Evolutionary conservation across 2,113 vertebrate genomes (phyloP).

Genomic region (Nanorana parkeri): DNA sequence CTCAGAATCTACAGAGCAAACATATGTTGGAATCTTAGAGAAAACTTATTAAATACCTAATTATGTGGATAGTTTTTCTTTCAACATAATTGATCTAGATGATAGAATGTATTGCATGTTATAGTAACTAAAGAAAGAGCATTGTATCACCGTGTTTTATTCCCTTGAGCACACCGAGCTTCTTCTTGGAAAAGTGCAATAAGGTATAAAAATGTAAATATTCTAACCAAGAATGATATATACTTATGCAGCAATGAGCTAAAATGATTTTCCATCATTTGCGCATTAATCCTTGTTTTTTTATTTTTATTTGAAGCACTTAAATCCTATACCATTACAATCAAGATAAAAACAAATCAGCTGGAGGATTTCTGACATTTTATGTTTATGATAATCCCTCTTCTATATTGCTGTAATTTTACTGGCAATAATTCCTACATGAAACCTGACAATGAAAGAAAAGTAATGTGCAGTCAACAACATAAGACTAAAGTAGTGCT

Average conservation of each 20-base stretch:
- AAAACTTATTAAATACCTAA: too few relatives aligned
- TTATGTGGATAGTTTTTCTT: too few relatives aligned
- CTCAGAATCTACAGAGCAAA: background rate
- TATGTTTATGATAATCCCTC: conserved; percentile 54
- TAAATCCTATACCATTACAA: conserved; percentile 49
- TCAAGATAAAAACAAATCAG: conserved; percentile 54
- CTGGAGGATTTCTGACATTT: conserved; percentile 55
- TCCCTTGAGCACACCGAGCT: background rate
- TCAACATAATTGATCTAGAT: too few relatives aligned
- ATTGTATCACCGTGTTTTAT: conserved; percentile 33
- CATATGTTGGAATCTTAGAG: too few relatives aligned
- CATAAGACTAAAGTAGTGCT: background rate
- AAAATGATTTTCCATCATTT: conserved; percentile 54
- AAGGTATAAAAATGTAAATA: conserved; percentile 38
- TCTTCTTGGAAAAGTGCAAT: conserved; percentile 27
- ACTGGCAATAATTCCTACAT: conserved; percentile 47
- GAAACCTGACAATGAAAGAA: conserved; percentile 46
- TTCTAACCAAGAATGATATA: conserved; percentile 48
- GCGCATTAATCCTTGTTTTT: conserved; percentile 50
- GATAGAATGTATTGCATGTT: background rate
- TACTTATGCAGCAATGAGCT: conserved; percentile 15
- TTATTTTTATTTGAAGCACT: conserved; percentile 49
- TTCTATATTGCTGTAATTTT: conserved; percentile 45
- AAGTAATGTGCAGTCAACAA: conserved; percentile 47
- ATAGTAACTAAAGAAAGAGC: conserved; percentile 7